Base-by-base conservation (phyloP, 2,797 vertebrate species). In the Nyctibius grandis region DNA sequence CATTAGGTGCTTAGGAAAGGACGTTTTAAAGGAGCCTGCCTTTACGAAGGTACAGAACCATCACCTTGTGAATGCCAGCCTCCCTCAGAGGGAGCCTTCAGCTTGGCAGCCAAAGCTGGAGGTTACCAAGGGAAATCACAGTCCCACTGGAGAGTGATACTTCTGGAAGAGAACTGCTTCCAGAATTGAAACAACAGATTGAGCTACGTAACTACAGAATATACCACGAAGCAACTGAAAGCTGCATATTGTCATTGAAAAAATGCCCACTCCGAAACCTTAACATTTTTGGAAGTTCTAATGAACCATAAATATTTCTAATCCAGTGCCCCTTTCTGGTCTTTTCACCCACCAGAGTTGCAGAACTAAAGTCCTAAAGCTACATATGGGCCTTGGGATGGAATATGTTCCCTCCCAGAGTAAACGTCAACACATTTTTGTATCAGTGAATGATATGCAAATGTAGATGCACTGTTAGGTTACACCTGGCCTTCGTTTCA, bases 191-290 rank as follows among this genome's bases (percentile, higher is more conserved):
- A 38, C 25, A 22, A 40, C 12, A 45, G 12, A 5, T 8, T 42
- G 44, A 48, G 51, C n/a, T 63, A 9, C 2, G 0, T 2, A 50
- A 53, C 40, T 53, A 15, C 34, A 65, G 38, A 34, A 82, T 70
- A 78, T 31, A 4, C 13, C 63, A 0, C 0, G 2, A 45, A 51
- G 25, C 29, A 60, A 17, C 15, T 9, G 25, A 48, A 48, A 48
- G 33, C 56, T 77, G 10, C 25, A 4, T 8, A 22, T 2, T 54
- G 12, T 42, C 15, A 3, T 5, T 47, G 28, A 38, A 36, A 86
- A 69, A 36, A 36, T 28, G 2, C 15, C 38, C 9, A 8, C 26
- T 45, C 51, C n/a, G 54, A 78, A 91, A 15, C 14, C 36, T 26
- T 25, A 28, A 14, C 5, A 5, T 20, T 25, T 94, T 63, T 45